Base-by-base conservation (phyloP, 2,113 vertebrate species). In the human (Homo sapiens) region DNA sequence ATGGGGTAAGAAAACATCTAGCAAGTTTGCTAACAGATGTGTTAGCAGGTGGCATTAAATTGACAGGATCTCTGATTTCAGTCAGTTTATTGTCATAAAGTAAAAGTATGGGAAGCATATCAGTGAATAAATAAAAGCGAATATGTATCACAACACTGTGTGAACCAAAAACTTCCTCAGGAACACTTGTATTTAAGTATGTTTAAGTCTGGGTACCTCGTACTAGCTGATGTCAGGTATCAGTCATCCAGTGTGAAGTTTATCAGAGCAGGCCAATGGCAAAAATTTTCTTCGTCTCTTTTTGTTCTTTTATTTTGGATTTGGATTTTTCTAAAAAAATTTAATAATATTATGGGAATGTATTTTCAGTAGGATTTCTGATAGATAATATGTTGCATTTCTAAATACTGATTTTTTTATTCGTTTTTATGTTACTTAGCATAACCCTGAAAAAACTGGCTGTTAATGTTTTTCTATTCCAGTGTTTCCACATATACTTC, bases 401-500 rank as follows among this genome's bases (percentile, higher is more conserved):
- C 72, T 40, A 96, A 94, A 68, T 76, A 35, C 18, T 97, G 78
- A 55, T 68, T 84, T 40, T 76, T 64, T 78, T 18, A 68, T 10
- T 68, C 5, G 43, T 96, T 97, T 95, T 89, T 70, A 93, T 95
- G 73, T 92, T 90, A 50, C 30, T 92, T 87, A 78, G 80, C 64
- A 95, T 94, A 93, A 92, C 79, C 48, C n/a, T 96, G 55, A 92
- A 80, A 83, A 93, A 75, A 55, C 59, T 84, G 83, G 73, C 93
- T 94, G 48, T 45, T 94, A 88, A 86, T 96, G 61, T 85, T 96
- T 94, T 96, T 96, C 45, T 94, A 22, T 61, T 92, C 66, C 83
- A 84, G 4, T 90, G 79, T 97, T 98, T 98, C 94, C 96, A 50
- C 79, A 45, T 84, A 45, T 81, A 90, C 27, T 94, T 97, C 90